A percentile compares a stretch with the other conserved stretches of the same genome.
phyloP scores from a whole-genome alignment of 2,797 vertebrate genomes.

The Staurois parvus region DNA sequence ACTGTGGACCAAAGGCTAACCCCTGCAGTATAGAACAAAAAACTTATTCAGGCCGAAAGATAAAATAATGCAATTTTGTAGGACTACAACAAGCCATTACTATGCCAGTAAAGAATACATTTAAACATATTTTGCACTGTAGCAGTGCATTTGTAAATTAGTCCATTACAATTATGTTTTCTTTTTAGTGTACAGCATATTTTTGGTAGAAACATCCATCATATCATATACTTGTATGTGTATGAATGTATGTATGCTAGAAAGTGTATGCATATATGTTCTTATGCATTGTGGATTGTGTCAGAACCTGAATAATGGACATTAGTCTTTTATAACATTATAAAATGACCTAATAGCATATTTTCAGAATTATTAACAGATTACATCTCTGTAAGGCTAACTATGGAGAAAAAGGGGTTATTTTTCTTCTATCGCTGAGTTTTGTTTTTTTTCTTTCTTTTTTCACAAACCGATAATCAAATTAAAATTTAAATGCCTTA shows the following conservation, averaged over 20 bases:
- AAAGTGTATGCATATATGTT: conserved; percentile 68
- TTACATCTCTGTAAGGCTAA: background rate
- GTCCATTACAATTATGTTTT: conserved; percentile 80
- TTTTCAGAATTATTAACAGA: background rate
- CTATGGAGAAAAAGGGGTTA: background rate
- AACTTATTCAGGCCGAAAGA: conserved; percentile 71
- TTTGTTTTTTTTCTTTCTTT: too few relatives aligned
- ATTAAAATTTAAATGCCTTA: background rate
- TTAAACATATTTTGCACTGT: conserved; percentile 89
- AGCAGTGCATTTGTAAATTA: conserved; percentile 95
- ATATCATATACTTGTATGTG: conserved; percentile 75
- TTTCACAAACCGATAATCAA: background rate
- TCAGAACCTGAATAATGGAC: conserved; percentile 12
- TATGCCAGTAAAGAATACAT: conserved; percentile 88
- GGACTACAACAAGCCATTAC: conserved; percentile 83
- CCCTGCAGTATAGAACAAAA: conserved; percentile 69
- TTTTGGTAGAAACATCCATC: conserved; percentile 80
- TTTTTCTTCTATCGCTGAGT: background rate
- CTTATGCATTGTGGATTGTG: conserved; percentile 23
- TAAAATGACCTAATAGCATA: background rate
- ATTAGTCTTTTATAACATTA: conserved; percentile 6
- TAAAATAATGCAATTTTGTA: conserved; percentile 80
- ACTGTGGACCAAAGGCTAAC: conserved; percentile 79
- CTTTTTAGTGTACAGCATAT: conserved; percentile 90
- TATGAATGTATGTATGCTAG: conserved; percentile 18